Base-by-base conservation (phyloP, 2,797 vertebrate genomes). In the Betta splendens region DNA sequence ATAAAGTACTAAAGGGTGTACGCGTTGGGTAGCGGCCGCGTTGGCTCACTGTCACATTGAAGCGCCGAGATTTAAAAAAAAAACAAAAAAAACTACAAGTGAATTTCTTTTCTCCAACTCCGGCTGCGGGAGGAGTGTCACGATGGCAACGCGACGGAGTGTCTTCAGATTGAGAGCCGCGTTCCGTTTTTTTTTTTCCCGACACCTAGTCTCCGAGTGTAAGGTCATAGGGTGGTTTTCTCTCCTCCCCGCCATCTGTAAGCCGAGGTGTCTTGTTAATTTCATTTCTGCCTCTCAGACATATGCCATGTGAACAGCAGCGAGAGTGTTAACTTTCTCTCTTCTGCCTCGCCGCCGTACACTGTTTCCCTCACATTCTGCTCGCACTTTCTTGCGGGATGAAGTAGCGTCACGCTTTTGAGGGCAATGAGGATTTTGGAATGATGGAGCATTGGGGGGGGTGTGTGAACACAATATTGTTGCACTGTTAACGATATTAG, bases 231-330 rank as follows among this genome's bases (percentile, higher is more conserved):
- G 67, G 79, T 70, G 52, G 26, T 52, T 81, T 75, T 79, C 64
- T 58, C 64, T 83, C 68, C 71, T 69, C 69, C 54, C 60, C 50
- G 68, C 75, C 75, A 64, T 77, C 70, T 80, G 66, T 75, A 76
- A 47, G 71, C 69, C 18, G 74, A 87, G 69, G 64, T 80, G 78
- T 80, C 71, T 80, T 72, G 65, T 79, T 84, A 77, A 87, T 86
- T 86, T 85, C 13, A 65, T 75, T 79, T 80, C 64, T 72, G 58
- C 67, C 23, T 81, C 72, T 81, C 72, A 73, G 73, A 50, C 72
- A 74, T 75, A 69, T 73, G 80, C 59, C 72, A 82, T 69, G 63
- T 59, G 72, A 84, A 71, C 49, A 60, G 59, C 66, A 23, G 21
- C 6, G 53, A 50, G 57, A 80, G 79, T 75, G 83, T 78, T 75